Evolutionary conservation across 1,140 invertebrate genomes (phyloP).

Genomic region (Drosophila kohkoa): DNA sequence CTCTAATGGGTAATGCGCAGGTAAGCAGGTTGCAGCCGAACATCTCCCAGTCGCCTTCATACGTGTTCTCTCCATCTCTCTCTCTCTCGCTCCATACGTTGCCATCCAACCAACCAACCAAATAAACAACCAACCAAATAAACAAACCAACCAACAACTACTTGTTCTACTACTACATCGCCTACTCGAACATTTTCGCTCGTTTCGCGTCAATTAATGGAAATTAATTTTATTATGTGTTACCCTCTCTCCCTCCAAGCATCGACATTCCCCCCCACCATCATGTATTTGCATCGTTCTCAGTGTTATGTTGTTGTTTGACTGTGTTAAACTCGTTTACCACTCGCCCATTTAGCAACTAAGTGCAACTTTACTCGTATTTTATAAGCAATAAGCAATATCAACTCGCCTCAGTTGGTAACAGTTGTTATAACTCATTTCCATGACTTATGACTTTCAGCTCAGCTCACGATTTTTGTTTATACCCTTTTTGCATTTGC

Average conservation of each 20-base stretch:
- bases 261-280: constrained; percentile 11
- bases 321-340: constrained; percentile 70
- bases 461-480: not conserved
- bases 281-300: not conserved
- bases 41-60: constrained; percentile 42
- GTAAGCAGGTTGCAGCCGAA: constrained; percentile 54
- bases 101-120: constrained; percentile 13
- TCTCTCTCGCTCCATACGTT: constrained; percentile 36
- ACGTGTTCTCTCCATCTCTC: constrained; percentile 35
- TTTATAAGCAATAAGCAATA: constrained; percentile 32
- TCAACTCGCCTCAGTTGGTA: constrained; percentile 18
- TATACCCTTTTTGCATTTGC: constrained; percentile 15
- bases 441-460: constrained; percentile 10
- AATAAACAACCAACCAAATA: constrained; percentile 1
- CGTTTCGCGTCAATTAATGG: constrained; percentile 45
- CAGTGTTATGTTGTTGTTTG: constrained; percentile 26
- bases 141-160: constrained; percentile 18
- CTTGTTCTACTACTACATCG: constrained; percentile 8
- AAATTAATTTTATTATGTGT: constrained; percentile 70
- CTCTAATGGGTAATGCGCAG: constrained; percentile 75
- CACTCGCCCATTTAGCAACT: constrained; percentile 61
- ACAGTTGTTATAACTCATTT: not conserved
- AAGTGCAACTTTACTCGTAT: constrained; percentile 74
- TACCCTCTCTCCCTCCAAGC: constrained; percentile 16
- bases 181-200: constrained; percentile 21